A percentile compares a stretch with the other conserved stretches of the same genome.
phyloP scores from a whole-genome alignment of 2,888 invertebrate species.

The Sipunculus nudus region DNA sequence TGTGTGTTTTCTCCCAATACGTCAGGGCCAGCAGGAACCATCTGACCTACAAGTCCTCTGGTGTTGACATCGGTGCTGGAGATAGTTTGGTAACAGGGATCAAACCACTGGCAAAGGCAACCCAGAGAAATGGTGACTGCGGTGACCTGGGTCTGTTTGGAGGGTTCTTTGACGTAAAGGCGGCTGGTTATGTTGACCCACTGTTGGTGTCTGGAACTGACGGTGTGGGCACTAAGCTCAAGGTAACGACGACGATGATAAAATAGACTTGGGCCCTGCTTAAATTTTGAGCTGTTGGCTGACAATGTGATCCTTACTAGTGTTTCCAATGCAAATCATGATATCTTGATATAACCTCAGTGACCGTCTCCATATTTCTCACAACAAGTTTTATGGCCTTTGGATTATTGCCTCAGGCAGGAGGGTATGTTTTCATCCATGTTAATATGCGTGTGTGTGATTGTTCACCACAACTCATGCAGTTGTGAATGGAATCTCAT shows the following conservation, averaged over 20 bases:
- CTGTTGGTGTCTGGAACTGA: constrained; percentile 93
- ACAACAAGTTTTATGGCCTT: too few relatives aligned
- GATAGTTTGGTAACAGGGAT: constrained; percentile 84
- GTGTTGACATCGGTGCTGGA: constrained; percentile 94
- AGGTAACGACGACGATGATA: too few relatives aligned
- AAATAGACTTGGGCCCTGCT: neutral
- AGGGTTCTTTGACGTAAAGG: constrained; percentile 84
- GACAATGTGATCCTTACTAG: neutral
- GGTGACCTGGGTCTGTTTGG: constrained; percentile 92
- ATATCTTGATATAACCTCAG: neutral
- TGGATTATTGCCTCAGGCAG: too few relatives aligned
- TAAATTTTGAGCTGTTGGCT: neutral
- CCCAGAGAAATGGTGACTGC: constrained; percentile 80
- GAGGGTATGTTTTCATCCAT: too few relatives aligned
- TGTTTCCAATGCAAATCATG: neutral
- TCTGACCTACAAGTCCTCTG: constrained; percentile 83
- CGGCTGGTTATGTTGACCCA: constrained; percentile 81
- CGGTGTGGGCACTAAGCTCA: constrained; percentile 96
- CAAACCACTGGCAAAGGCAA: constrained; percentile 82
- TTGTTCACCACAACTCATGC: too few relatives aligned
- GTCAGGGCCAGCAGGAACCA: neutral
- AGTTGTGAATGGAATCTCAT: too few relatives aligned
- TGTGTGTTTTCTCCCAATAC: too few relatives aligned
- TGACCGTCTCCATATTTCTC: too few relatives aligned
- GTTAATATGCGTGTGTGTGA: too few relatives aligned